Percentiles rank a stretch among this genome's conserved stretches.
Conservation (phyloP, 2,113 vertebrate genomes). For the Catharus bicknelli region DNA sequence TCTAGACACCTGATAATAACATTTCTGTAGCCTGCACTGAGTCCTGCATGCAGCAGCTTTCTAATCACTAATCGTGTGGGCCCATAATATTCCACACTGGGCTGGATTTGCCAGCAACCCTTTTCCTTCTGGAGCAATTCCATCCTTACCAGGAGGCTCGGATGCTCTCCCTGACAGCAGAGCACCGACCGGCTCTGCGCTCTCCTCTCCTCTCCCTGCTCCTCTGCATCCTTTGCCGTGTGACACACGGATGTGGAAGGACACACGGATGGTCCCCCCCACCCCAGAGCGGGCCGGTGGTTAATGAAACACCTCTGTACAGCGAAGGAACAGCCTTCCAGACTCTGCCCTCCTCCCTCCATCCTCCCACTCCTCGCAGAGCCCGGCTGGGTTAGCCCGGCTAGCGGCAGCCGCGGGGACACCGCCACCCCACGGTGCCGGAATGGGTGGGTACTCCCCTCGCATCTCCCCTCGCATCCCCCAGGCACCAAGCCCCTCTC, state of each 20-base stretch:
- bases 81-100: neutral
- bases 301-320: conserved; percentile 52
- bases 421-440: neutral
- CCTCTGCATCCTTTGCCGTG: neutral
- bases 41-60: neutral
- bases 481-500: neutral
- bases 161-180: neutral
- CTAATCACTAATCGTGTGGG: neutral
- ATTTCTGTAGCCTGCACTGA: neutral
- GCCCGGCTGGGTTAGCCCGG: neutral
- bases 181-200: neutral
- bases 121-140: neutral
- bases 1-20: neutral
- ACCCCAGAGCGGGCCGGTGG: neutral
- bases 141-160: neutral
- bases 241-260: conserved; percentile 1
- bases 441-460: neutral
- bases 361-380: neutral
- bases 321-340: neutral
- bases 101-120: neutral
- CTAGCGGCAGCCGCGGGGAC: neutral
- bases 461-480: neutral
- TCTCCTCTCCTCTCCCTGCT: neutral
- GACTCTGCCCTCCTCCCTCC: neutral
- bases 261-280: neutral